These are phyloP conservation scores for Julus scanicus DNA, from an alignment of 2,888 invertebrate genomes.

Conservation along the genomic window DNA sequence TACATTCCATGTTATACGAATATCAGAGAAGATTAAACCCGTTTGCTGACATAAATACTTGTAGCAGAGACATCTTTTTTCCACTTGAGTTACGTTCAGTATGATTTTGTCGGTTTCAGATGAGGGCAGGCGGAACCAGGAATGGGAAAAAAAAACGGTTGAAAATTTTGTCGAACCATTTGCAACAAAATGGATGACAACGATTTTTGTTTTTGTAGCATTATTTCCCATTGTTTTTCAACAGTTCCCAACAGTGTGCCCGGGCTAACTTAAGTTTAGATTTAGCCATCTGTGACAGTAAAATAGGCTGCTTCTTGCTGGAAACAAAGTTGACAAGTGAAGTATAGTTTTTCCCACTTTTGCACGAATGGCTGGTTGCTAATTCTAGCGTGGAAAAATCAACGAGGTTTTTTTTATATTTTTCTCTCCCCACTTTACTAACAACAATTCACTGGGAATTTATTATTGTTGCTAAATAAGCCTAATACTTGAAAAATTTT, in stretches of 20 bases:
- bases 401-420: background rate
- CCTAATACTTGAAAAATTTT: background rate
- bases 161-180: background rate
- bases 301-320: conserved; percentile 24
- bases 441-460: conserved; percentile 33
- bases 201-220: background rate
- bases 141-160: background rate
- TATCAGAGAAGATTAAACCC: background rate
- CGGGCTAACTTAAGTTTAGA: background rate
- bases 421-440: background rate
- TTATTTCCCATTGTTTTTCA: conserved; percentile 22
- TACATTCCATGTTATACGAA: too few relatives aligned
- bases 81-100: background rate
- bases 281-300: conserved; percentile 33
- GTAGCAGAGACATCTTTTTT: background rate
- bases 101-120: background rate
- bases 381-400: conserved; percentile 26
- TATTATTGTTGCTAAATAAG: conserved; percentile 33
- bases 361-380: conserved; percentile 33
- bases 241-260: background rate
- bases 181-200: conserved; percentile 8
- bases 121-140: conserved; percentile 13
- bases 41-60: background rate
- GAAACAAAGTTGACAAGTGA: conserved; percentile 33
- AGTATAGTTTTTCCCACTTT: conserved; percentile 31